Evolutionary conservation across 2,113 vertebrate species (phyloP).

Genomic region (Telmatochromis sp.): DNA sequence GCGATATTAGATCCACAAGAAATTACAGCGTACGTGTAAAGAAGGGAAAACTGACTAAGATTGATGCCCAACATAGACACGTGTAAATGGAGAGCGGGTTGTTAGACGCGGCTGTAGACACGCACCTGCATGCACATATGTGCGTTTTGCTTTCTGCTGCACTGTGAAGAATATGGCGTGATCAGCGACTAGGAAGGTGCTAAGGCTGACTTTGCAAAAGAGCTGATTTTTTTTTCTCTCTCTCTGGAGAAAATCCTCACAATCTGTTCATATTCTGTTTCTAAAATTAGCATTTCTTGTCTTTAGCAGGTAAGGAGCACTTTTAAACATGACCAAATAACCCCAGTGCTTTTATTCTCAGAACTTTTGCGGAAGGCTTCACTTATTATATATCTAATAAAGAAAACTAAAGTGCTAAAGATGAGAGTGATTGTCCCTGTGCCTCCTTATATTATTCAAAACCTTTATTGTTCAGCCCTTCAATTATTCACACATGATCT

Average conservation of each 20-base stretch:
- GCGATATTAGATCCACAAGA: background rate
- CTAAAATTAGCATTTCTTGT: background rate
- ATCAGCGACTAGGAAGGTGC: background rate
- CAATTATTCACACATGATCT: background rate
- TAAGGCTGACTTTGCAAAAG: background rate
- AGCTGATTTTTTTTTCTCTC: background rate
- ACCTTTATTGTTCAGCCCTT: background rate
- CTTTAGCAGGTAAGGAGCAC: background rate
- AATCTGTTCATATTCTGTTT: background rate
- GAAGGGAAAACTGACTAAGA: background rate
- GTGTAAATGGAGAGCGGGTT: background rate
- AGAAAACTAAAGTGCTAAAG: background rate
- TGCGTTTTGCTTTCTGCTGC: background rate
- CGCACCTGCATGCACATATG: background rate
- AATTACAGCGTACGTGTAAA: background rate
- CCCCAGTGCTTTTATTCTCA: background rate
- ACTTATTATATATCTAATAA: background rate
- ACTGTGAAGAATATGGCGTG: background rate
- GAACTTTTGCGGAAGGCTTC: background rate
- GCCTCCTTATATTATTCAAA: background rate
- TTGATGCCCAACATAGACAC: background rate
- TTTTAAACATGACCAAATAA: background rate
- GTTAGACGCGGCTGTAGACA: background rate
- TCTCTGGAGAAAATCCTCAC: background rate
- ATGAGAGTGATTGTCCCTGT: background rate